Evolutionary conservation across 2,113 vertebrate species (phyloP).

Genomic region (Anser cygnoides): DNA sequence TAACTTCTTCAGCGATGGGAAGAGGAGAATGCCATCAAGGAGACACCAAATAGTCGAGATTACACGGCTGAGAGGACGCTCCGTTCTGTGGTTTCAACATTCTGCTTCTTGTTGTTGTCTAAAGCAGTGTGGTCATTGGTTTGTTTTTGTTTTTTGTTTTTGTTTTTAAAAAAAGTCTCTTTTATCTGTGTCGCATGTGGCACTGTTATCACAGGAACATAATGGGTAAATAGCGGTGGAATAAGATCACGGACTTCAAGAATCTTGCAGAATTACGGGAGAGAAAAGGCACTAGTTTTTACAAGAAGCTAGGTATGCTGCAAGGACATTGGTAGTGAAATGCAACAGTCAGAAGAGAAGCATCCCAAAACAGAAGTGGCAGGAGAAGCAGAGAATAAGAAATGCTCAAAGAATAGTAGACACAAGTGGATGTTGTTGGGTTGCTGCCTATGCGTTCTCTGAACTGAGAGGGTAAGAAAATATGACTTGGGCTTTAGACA

Average conservation of each 20-base stretch:
- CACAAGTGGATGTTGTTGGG: not conserved
- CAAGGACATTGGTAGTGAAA: not conserved
- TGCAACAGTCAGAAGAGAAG: not conserved
- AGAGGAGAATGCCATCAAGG: not conserved
- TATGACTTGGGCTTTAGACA: not conserved
- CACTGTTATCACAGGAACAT: not conserved
- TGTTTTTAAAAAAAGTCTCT: not conserved
- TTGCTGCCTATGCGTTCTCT: not conserved
- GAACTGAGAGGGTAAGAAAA: not conserved
- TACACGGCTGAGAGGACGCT: not conserved
- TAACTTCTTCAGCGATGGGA: not conserved
- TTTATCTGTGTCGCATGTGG: rapidly evolving
- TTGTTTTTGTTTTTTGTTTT: too few species aligned
- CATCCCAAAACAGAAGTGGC: not conserved
- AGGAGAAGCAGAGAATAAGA: not conserved
- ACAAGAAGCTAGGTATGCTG: not conserved
- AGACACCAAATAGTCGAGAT: not conserved
- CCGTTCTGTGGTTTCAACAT: not conserved
- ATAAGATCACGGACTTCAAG: not conserved
- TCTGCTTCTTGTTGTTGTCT: not conserved
- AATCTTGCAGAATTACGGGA: not conserved
- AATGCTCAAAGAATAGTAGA: not conserved
- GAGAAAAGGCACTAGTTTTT: not conserved
- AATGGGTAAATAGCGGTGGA: not conserved
- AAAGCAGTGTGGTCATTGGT: not conserved